Conservation (phyloP, 2,888 invertebrate species). For the Tipula vernalis region DNA sequence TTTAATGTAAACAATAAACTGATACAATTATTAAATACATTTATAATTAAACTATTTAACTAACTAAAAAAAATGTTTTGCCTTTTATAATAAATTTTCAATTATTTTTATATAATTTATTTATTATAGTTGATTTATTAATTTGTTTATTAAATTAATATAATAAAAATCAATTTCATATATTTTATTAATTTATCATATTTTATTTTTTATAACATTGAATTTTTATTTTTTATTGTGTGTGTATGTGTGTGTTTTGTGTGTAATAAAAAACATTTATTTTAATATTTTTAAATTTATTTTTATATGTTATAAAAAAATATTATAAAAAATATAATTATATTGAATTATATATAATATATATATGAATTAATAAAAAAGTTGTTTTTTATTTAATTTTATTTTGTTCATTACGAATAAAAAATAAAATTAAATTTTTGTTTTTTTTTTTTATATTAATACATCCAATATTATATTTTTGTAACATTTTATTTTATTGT, state of each 20-base stretch:
- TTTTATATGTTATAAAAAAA: conserved; percentile 1
- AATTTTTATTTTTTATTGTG: background rate
- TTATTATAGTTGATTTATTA: background rate
- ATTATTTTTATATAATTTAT: background rate
- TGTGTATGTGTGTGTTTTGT: background rate
- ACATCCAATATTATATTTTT: background rate
- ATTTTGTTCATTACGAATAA: background rate
- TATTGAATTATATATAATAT: background rate
- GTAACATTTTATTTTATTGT: background rate
- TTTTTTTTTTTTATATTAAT: background rate
- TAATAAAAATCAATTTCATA: background rate
- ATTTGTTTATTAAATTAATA: background rate
- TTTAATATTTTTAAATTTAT: background rate
- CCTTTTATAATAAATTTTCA: background rate
- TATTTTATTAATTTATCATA: background rate
- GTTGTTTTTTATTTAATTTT: background rate
- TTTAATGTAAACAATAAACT: background rate
- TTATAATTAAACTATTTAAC: background rate
- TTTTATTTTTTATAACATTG: background rate
- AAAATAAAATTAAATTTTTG: background rate
- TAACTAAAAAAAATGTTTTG: background rate
- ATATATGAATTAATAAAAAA: background rate
- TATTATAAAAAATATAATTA: background rate
- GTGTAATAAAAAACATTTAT: background rate
- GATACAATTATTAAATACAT: background rate